Evolutionary conservation across 2,797 vertebrate species (phyloP), one percentile per base, ranked within the genome.

Genomic region (Muscicapa striata): DNA sequence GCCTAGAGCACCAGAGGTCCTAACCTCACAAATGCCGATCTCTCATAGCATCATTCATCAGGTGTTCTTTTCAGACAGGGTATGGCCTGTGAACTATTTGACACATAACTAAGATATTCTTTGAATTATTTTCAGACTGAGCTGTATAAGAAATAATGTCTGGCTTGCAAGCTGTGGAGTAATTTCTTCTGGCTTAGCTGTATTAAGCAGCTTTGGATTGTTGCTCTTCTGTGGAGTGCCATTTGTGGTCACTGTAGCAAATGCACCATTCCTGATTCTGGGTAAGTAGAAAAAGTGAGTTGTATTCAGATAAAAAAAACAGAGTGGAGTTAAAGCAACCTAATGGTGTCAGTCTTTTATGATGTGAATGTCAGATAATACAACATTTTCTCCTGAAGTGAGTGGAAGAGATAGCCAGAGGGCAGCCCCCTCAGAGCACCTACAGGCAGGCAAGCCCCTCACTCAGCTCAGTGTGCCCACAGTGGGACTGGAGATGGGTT

Each of bases 201-300:
- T 99, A 36, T 84, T 99, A 41, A 98, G 98, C 38, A 95, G 98
- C 73, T 99, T 99, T 85, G 99, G 98, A 43, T 52, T 97, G 18
- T 87, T 99, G 96, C 82, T 99, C 76, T 96, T 98, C 68, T 94
- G 98, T 63, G 97, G 98, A 30, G 97, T 98, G 30, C 98, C 98
- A 0, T 99, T 99, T 95, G 98, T 98, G 81, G 97, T 98, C 95
- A 98, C 98, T 11, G 98, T 98, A 68, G 98, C 98, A 82, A 98
- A 98, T 12, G 98, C 98, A 68, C 98, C 98, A 1, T 99, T 99
- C 97, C 98, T 99, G 95, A 98, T 99, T 93, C 96, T 99, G 63
- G 98, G 98, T 98, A 97, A 95, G 98, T 97, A 79, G 34, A 87
- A 75, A 68, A 82, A 23, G 14, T 3, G 17, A 59, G 20, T 34